Evolutionary conservation across 2,113 vertebrate genomes (phyloP), one percentile per base, ranked within the genome.

Genomic region (Chloropsis cyanopogon): DNA sequence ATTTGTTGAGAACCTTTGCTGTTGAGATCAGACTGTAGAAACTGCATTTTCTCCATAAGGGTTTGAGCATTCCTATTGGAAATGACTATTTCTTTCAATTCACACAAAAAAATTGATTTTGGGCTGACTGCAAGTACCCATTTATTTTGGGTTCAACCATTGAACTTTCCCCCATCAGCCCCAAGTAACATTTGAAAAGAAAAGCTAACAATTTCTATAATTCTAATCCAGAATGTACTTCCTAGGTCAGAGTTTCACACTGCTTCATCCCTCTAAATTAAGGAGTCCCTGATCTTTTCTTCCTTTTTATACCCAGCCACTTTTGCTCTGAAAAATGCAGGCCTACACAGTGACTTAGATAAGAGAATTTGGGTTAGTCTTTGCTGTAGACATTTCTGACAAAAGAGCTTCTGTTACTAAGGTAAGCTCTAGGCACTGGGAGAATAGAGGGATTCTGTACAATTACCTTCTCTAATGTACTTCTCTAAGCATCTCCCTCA

Each of bases 21-120:
- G 29, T 66, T 86, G 64, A 54, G 59, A 63, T 86, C 59, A 92
- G 79, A 47, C 35, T 68, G 31, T 35, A 73, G 69, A 77, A 88
- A 65, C 12, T 66, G 23, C 29, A n/a, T 83, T 86, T 94, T 83
- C 71, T 90, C 31, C 50, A 50, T 59, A 70, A 33, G 41, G 33
- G 12, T 76, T 81, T 73, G 52, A 86, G 52, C 35, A 66, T 83
- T 90, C 54, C 46, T 92, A 42, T 33, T 83, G 60, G 71, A 35
- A 90, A 66, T 44, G 35, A 63, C 46, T 72, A 54, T 77, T 82
- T 88, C 20, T 70, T 90, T 93, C 54, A 15, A 86, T 78, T 90
- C 52, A 88, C 68, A 88, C 29, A 37, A 90, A 86, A 86, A 96
- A 83, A 68, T 54, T 83, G 50, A 90, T 86, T 92, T 93, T 26